phyloP scores from a whole-genome alignment of 2,888 invertebrate genomes.

The Cyclophora albipunctata region DNA sequence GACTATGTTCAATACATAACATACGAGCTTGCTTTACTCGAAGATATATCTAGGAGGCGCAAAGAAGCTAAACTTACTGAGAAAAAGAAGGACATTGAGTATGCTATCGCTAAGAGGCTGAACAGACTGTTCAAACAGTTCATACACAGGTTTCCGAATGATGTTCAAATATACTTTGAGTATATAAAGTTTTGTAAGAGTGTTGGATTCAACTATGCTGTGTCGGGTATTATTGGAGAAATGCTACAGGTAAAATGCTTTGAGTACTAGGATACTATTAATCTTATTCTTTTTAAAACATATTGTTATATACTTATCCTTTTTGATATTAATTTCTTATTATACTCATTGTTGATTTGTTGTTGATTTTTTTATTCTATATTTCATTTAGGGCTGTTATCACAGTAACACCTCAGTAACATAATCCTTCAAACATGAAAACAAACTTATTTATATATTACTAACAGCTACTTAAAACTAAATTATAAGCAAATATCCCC shows the following conservation, averaged over 20 bases:
- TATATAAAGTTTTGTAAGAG: slow-evolving; percentile 87
- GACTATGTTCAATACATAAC: slow-evolving; percentile 82
- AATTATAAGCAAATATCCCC: too few relatives aligned
- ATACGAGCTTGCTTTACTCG: slow-evolving; percentile 81
- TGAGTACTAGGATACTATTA: neutral
- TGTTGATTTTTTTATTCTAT: too few relatives aligned
- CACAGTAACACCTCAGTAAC: too few relatives aligned
- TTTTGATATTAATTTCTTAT: too few relatives aligned
- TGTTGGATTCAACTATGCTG: slow-evolving; percentile 72
- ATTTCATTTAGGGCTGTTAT: too few relatives aligned
- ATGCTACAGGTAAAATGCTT: slow-evolving; percentile 72
- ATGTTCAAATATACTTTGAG: slow-evolving; percentile 83
- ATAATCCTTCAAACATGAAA: too few relatives aligned
- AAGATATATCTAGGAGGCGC: slow-evolving; percentile 78
- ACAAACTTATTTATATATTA: too few relatives aligned
- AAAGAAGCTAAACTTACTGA: slow-evolving; percentile 72
- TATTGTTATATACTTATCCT: too few relatives aligned
- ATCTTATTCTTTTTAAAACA: too few relatives aligned
- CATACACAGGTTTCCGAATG: slow-evolving; percentile 80
- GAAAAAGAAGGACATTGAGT: slow-evolving; percentile 80
- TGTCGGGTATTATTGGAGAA: slow-evolving; percentile 75
- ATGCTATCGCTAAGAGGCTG: slow-evolving; percentile 80
- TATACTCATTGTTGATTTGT: too few relatives aligned
- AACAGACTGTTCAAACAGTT: slow-evolving; percentile 84
- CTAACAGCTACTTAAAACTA: too few relatives aligned